Base-by-base conservation (phyloP, 37 sponge, comb jelly and placozoan species). In the Crambe crambe region DNA sequence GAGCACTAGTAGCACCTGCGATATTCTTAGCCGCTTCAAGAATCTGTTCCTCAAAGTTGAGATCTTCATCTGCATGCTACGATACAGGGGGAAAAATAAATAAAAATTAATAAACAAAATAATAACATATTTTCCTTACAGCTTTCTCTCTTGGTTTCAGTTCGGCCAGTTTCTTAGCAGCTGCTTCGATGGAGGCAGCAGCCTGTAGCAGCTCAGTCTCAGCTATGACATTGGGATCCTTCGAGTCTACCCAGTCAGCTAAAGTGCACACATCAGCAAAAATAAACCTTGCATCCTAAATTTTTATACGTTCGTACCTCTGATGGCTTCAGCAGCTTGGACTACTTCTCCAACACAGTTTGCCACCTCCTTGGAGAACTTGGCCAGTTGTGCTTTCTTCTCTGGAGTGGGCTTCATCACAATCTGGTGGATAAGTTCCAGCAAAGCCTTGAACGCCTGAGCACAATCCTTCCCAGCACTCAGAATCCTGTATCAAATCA, bases 31-130 rank as follows among this genome's bases (percentile, higher is more conserved):
- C 95, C 21, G 98, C 98, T 51, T 95, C 93, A 37, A 97, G 76
- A 35, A 97, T 97, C 80, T 94, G 95, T 60, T 92, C 98, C 18
- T 97, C 95, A 84, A 97, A 94, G 80, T 83, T 96, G 73, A 96
- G 86, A 32, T 77, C 40, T 47, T 92, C 91, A 72, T 96, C 86
- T 15, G 80, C 96, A 37, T 37, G 51, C 92, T 91, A 58, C 4
- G 25, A 27, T 23, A 37, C 56, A 37, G 57, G 25, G 30, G 6
- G 21, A 68, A 68, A 9, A 29, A 35, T 68, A 36, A 31, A 21
- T 31, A 18, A 68, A 32, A 29, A 5, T 6, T 68, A 20, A 23
- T 9, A 27, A 23, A 29, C 25, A 47, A 47, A 47, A 47, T 12
- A 47, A 47, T 12, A 47, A 47, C 10, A 47, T 15, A 12, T 15